Evolutionary conservation across 2,888 invertebrate species (phyloP).

Genomic region (Tubulanus polymorphus): DNA sequence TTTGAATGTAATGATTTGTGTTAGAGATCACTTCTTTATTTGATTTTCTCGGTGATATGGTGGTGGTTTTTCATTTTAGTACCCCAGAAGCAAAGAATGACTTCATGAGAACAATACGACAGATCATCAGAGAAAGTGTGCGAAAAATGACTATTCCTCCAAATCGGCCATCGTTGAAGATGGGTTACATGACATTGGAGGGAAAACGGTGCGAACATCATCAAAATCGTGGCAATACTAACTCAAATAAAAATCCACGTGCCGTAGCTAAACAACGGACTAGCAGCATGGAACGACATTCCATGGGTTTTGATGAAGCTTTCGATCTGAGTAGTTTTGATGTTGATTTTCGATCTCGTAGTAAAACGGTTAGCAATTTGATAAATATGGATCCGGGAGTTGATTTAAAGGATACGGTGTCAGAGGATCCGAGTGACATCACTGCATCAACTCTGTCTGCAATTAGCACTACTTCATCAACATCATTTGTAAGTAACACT

Average conservation of each 20-base stretch:
- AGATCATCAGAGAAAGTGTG: slow-evolving; percentile 94
- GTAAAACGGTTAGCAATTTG: slow-evolving; percentile 83
- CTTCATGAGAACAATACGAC: slow-evolving; percentile 92
- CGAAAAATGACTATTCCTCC: slow-evolving; percentile 90
- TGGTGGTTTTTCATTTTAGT: slow-evolving; percentile 56
- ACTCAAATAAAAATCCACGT: slow-evolving; percentile 22
- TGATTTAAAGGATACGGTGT: slow-evolving; percentile 47
- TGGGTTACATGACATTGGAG: slow-evolving; percentile 30
- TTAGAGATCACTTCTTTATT: too few species aligned
- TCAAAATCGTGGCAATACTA: slow-evolving; percentile 23
- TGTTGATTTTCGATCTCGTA: slow-evolving; percentile 69
- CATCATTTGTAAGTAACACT: slow-evolving; percentile 40
- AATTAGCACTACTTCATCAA: slow-evolving; percentile 34
- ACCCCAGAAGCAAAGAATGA: slow-evolving; percentile 95
- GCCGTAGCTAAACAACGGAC: slow-evolving; percentile 28
- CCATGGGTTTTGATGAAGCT: slow-evolving; percentile 73
- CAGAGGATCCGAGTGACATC: slow-evolving; percentile 21
- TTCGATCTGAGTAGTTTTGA: slow-evolving; percentile 59
- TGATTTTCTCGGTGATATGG: too few species aligned
- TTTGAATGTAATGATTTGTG: too few species aligned
- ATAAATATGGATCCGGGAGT: slow-evolving; percentile 54
- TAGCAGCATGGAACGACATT: slow-evolving; percentile 33
- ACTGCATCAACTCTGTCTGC: slow-evolving; percentile 22
- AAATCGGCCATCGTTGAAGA: slow-evolving; percentile 19
- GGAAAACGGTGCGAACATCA: too few species aligned